Base-by-base conservation (phyloP, 2,113 vertebrate genomes). In the Xyliphius kryptos region DNA sequence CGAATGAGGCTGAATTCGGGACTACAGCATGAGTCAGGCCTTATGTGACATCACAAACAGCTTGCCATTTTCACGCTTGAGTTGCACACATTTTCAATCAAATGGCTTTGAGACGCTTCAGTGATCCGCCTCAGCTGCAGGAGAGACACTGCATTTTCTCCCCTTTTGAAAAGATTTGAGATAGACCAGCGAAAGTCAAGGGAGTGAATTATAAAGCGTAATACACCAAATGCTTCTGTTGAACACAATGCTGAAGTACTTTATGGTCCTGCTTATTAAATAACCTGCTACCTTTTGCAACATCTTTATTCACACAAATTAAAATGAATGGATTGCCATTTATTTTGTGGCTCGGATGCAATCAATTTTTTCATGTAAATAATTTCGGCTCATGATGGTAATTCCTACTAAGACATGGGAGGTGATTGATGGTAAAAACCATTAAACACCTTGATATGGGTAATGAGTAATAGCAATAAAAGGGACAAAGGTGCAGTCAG, bases 1-100 rank as follows among this genome's bases (percentile, higher is more conserved):
- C n/a, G 43, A 59, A 57, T 53, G 59, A 61, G 41, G 55, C 56
- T 50, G 56, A 64, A 64, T 68, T 43, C 65, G 37, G 64, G 55
- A 50, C 67, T 57, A 69, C 61, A 56, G 66, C 66, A 62, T 66
- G 71, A 73, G 62, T 69, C 71, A 66, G 67, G 71, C 66, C 68
- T 73, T 69, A 62, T 60, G 67, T 73, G 71, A 73, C 67, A 73
- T 73, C 71, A 73, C 68, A 69, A 73, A 73, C 71, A 73, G 67
- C 71, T 69, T 73, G 71, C 62, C 62, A 73, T 73, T 73, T 69
- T 68, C 67, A 73, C 71, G 71, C 71, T 69, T 54, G 62, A 73
- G 71, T 63, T 73, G 71, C 71, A 47, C 71, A 66, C 66, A 73
- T 73, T 73, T 73, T 73, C 71, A 73, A 61, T 73, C 71, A 73